Conservation (phyloP, 2,113 vertebrate genomes). For the Dascyllus trimaculatus region DNA sequence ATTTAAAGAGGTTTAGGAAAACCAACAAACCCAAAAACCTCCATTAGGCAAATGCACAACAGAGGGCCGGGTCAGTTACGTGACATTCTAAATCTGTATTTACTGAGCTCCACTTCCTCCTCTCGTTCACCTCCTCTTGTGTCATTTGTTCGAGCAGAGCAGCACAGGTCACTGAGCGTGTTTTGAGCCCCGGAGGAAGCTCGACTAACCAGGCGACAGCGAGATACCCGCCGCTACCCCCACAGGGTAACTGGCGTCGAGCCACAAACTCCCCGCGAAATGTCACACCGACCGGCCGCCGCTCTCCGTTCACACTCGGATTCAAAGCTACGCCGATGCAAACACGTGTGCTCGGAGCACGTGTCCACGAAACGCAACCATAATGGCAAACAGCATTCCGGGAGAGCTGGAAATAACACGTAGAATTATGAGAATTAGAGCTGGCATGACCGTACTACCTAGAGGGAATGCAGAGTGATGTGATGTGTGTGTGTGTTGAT, state of each 20-base stretch:
- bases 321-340: fast-evolving
- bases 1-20: conserved; percentile 13
- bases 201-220: too few relatives aligned
- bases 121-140: not conserved
- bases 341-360: not conserved
- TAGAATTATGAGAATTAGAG: conserved; percentile 39
- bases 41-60: not conserved
- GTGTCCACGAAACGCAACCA: not conserved
- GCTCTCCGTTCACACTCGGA: not conserved
- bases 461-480: conserved; percentile 27
- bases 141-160: conserved; percentile 7
- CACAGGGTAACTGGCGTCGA: conserved; percentile 40
- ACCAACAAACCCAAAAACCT: conserved; percentile 23
- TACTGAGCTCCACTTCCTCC: not conserved
- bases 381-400: conserved; percentile 18
- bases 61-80: not conserved
- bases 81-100: conserved; percentile 1
- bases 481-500: conserved; percentile 4
- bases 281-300: conserved; percentile 19
- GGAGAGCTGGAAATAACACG: conserved; percentile 47
- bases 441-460: conserved; percentile 50
- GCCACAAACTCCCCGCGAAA: conserved; percentile 32
- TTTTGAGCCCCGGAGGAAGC: too few relatives aligned
- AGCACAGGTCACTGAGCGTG: conserved; percentile 42
- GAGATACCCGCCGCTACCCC: not conserved